Percentiles rank a stretch among this genome's conserved stretches.
phyloP scores from a whole-genome alignment of 2,797 vertebrate genomes.

The Denticeps clupeoides region DNA sequence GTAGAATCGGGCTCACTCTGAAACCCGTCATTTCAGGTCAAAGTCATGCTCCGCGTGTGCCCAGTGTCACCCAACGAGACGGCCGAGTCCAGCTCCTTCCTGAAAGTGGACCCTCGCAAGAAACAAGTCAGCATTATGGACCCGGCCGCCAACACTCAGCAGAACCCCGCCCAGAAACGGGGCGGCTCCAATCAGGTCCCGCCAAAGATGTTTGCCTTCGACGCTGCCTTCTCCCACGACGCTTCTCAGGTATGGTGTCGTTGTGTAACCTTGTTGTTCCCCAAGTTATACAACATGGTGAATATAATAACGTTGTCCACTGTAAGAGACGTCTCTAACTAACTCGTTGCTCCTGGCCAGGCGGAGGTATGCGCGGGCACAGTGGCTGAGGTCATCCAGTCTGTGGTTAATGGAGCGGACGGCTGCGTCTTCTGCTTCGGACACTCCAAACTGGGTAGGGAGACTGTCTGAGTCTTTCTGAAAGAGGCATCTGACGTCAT shows the following conservation, averaged over 20 bases:
- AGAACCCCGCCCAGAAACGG: slow-evolving; percentile 69
- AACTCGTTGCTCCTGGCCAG: no score
- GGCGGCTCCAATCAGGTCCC: slow-evolving; percentile 70
- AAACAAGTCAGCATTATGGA: slow-evolving; percentile 94
- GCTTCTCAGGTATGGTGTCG: slow-evolving; percentile 75
- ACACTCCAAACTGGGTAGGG: slow-evolving; percentile 87
- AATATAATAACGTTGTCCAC: no score
- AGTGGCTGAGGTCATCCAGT: slow-evolving; percentile 96
- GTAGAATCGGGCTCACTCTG: neutral
- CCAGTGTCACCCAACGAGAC: slow-evolving; percentile 67
- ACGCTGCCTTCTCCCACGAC: slow-evolving; percentile 88
- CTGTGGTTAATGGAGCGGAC: slow-evolving; percentile 94
- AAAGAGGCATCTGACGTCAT: no score
- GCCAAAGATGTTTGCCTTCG: slow-evolving; percentile 96
- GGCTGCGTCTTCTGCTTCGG: slow-evolving; percentile 98
- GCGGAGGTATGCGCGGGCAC: slow-evolving; percentile 94
- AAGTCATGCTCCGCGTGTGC: slow-evolving; percentile 95
- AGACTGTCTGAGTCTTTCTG: neutral
- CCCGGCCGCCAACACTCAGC: slow-evolving; percentile 64
- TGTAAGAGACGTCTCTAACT: no score
- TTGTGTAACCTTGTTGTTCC: no score
- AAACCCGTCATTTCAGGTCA: slow-evolving; percentile 76
- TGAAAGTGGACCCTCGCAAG: slow-evolving; percentile 91
- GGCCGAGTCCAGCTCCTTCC: slow-evolving; percentile 84
- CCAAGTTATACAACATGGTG: no score